Evolutionary conservation across 2,113 vertebrate species (phyloP), one percentile per base, ranked within the genome.

Genomic region (Hoplias malabaricus): DNA sequence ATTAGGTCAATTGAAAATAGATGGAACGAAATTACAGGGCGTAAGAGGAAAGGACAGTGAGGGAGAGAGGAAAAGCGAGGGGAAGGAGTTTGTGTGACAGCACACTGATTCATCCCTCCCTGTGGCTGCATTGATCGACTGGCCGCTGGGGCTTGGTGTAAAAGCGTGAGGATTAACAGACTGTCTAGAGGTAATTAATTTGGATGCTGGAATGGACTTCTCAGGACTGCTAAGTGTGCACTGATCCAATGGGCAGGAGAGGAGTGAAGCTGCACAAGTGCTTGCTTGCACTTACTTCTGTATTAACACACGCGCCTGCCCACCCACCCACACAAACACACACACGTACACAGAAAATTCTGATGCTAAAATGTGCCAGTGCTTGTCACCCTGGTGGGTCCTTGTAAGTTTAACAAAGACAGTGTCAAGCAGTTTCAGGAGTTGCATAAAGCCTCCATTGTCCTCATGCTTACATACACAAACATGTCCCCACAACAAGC

Each of bases 141-240:
- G 76, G 73, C 79, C 50, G 79, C 72, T 73, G 69, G 75, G 67
- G 78, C 76, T 83, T 46, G 14, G 70, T 85, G 83, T 80, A 82
- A 84, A 84, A 81, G 77, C 69, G 72, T 74, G 69, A 78, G 81
- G 82, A 82, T 83, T 86, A 86, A 86, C 81, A 82, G 85, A 83
- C 83, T 82, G 77, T 80, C 83, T 61, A 42, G 38, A 62, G 77
- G 77, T 85, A 83, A 86, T 81, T 75, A 79, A 83, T 86, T 78
- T 84, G 78, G 70, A 76, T 69, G 70, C 68, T 69, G 80, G 42
- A 84, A 80, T 79, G 81, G 75, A 84, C 80, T 84, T 73, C 83
- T 69, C 69, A 69, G 59, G 77, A 84, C 77, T 84, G 83, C 77
- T 84, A 82, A 82, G 63, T 77, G 65, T 82, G 80, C 83, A 81